phyloP scores from a whole-genome alignment of 1,140 invertebrate species.

The Macrotrachela quadricornifera region DNA sequence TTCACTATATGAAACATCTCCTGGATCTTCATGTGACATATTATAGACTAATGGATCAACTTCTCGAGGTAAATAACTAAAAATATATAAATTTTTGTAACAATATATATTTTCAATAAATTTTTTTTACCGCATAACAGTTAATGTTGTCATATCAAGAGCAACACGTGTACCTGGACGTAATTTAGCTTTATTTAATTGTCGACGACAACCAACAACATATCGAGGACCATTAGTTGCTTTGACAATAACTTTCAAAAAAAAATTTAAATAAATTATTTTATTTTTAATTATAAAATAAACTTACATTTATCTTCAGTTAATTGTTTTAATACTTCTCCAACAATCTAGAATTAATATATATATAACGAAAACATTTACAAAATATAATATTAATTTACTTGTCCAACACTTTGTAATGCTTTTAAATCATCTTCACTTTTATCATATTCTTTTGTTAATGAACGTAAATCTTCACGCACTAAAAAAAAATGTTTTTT shows the following conservation, averaged over 20 bases:
- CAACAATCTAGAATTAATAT: slow-evolving; percentile 56
- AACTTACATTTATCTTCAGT: slow-evolving; percentile 93
- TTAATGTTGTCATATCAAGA: slow-evolving; percentile 99
- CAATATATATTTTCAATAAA: no score
- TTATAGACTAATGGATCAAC: slow-evolving; percentile 97
- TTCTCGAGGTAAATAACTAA: slow-evolving; percentile 82
- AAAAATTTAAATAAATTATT: slow-evolving; percentile 10
- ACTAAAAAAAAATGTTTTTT: no score
- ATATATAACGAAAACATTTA: background rate
- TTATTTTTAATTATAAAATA: no score
- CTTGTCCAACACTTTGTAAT: slow-evolving; percentile 91
- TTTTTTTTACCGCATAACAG: no score
- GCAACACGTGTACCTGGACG: slow-evolving; percentile 88
- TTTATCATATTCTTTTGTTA: slow-evolving; percentile 96
- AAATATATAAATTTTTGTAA: no score
- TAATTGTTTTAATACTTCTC: slow-evolving; percentile 91
- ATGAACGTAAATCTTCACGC: slow-evolving; percentile 78
- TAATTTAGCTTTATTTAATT: slow-evolving; percentile 81
- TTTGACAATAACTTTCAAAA: slow-evolving; percentile 95
- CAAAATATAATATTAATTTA: slow-evolving; percentile 14
- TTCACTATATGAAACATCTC: slow-evolving; percentile 77
- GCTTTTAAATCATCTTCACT: slow-evolving; percentile 98
- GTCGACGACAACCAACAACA: slow-evolving; percentile 87
- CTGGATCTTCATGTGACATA: slow-evolving; percentile 98
- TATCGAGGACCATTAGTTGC: slow-evolving; percentile 97